Evolutionary conservation across 2,797 vertebrate genomes (phyloP).

Genomic region (Hypotaenidia philippensis): DNA sequence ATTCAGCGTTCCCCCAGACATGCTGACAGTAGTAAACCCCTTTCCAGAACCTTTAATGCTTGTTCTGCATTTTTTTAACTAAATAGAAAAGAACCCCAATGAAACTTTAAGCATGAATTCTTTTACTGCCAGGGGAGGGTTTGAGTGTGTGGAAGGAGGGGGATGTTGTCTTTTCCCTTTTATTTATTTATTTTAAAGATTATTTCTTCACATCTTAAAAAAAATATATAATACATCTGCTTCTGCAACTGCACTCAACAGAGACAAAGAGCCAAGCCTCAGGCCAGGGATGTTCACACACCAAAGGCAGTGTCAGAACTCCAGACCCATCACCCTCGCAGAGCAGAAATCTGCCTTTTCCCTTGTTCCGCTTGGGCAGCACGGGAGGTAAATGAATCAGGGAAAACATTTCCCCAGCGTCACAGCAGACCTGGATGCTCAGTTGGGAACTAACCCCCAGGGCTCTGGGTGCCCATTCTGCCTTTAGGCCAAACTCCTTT

Average conservation of each 20-base stretch:
- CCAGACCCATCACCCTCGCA: accelerated
- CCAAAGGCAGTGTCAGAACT: not conserved
- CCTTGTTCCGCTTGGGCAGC: not conserved
- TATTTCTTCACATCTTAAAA: not conserved
- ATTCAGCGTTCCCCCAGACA: not conserved
- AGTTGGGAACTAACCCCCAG: not conserved
- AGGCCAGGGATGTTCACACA: not conserved
- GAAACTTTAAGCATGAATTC: not conserved
- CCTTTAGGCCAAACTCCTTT: not conserved
- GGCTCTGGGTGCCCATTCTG: not conserved
- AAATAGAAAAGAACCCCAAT: not conserved
- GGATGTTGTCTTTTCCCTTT: not conserved
- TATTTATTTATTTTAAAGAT: not conserved
- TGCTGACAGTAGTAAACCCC: not conserved
- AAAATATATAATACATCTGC: not conserved
- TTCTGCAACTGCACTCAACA: not conserved
- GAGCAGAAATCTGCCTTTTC: not conserved
- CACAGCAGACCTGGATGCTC: not conserved
- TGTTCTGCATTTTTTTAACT: not conserved
- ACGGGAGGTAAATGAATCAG: too few relatives aligned
- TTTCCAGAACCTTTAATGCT: not conserved
- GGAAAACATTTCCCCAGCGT: too few relatives aligned
- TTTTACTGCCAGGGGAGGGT: not conserved
- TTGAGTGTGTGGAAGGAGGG: not conserved
- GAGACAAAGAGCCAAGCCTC: not conserved